These are phyloP conservation scores for Puffinus mauretanicus DNA, from an alignment of 2,113 vertebrate genomes.

Conservation along the genomic window DNA sequence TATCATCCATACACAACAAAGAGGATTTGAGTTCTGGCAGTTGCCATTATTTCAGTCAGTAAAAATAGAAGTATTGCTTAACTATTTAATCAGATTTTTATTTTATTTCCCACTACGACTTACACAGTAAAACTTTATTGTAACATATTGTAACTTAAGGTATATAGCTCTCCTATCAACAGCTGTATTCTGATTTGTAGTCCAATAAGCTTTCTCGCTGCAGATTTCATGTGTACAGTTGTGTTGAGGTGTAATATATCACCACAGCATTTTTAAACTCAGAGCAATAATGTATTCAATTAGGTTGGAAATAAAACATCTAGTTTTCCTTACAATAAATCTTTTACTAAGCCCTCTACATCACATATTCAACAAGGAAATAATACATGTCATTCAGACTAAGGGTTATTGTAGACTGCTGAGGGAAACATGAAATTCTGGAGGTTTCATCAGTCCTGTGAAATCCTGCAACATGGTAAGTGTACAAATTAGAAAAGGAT, in stretches of 20 bases:
- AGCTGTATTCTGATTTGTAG: constrained; percentile 75
- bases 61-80: constrained; percentile 38
- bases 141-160: constrained; percentile 58
- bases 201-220: constrained; percentile 62
- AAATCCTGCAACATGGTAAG: constrained; percentile 69
- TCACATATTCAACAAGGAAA: constrained; percentile 77
- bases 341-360: constrained; percentile 72
- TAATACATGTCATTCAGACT: constrained; percentile 79
- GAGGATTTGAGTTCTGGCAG: constrained; percentile 16
- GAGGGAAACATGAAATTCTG: constrained; percentile 79
- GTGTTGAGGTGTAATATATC: constrained; percentile 72
- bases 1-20: not conserved
- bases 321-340: constrained; percentile 75
- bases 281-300: constrained; percentile 80
- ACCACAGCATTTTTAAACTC: constrained; percentile 72
- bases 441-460: constrained; percentile 77
- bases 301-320: constrained; percentile 76
- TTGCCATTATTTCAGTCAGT: constrained; percentile 36
- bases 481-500: constrained; percentile 83
- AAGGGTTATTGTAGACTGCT: constrained; percentile 77
- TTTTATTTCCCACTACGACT: constrained; percentile 36
- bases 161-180: constrained; percentile 57
- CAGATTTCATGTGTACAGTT: constrained; percentile 61
- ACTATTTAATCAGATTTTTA: constrained; percentile 31
- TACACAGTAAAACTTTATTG: constrained; percentile 61